A percentile compares a stretch with the other conserved stretches of the same genome.
Evolutionary conservation across 2,888 invertebrate species (phyloP).

Genomic region (Stenurella melanura): DNA sequence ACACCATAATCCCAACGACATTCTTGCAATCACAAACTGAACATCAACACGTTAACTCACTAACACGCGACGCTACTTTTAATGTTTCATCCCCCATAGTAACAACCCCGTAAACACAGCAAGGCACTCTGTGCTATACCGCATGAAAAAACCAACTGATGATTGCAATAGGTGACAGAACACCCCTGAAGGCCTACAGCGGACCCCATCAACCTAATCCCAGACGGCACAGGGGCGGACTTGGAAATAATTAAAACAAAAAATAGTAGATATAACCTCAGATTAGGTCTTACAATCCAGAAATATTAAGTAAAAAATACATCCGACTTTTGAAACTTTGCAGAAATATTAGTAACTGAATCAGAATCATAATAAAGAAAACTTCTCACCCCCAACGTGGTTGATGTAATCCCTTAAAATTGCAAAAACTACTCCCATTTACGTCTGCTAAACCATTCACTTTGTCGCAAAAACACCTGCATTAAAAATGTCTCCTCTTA

Average conservation of each 20-base stretch:
- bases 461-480: too few relatives aligned
- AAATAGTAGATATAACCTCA: too few relatives aligned
- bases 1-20: constrained; percentile 22
- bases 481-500: too few relatives aligned
- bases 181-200: constrained; percentile 15
- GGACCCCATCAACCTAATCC: constrained; percentile 36
- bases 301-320: too few relatives aligned
- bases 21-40: constrained; percentile 8
- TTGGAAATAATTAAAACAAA: background rate
- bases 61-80: constrained; percentile 20
- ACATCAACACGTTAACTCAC: constrained; percentile 16
- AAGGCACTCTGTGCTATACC: background rate
- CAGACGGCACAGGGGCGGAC: constrained; percentile 34
- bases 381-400: too few relatives aligned
- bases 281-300: too few relatives aligned
- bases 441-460: too few relatives aligned
- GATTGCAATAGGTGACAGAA: constrained; percentile 30
- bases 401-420: too few relatives aligned
- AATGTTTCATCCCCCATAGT: constrained; percentile 6
- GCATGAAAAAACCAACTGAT: constrained; percentile 41
- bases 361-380: too few relatives aligned
- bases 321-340: too few relatives aligned
- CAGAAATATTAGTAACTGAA: too few relatives aligned
- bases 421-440: too few relatives aligned
- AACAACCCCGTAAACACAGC: background rate